A percentile compares a stretch with the other conserved stretches of the same genome.
Evolutionary conservation across 2,888 invertebrate species (phyloP).

Genomic region (Cataglyphis albicans): DNA sequence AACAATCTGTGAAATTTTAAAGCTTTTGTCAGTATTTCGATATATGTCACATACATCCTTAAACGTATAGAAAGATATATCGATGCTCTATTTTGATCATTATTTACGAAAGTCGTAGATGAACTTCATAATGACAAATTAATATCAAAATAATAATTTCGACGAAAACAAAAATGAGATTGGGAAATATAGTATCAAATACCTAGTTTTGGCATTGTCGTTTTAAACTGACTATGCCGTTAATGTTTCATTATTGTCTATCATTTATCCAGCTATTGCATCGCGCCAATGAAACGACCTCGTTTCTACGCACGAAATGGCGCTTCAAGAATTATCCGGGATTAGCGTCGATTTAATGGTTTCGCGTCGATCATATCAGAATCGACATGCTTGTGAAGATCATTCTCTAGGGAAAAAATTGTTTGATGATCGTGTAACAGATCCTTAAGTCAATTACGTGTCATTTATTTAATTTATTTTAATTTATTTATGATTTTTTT

Average conservation of each 20-base stretch:
- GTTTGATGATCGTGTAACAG: not conserved
- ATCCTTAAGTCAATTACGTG: not conserved
- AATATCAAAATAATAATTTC: conserved; percentile 71
- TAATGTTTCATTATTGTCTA: conserved; percentile 81
- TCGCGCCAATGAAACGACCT: conserved; percentile 77
- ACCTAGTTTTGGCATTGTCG: conserved; percentile 75
- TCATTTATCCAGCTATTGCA: conserved; percentile 77
- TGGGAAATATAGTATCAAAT: conserved; percentile 74
- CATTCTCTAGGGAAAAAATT: not conserved
- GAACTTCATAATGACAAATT: conserved; percentile 66
- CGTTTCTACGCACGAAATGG: conserved; percentile 63
- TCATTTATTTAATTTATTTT: not conserved
- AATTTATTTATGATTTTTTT: not conserved
- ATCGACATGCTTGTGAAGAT: conserved; percentile 34
- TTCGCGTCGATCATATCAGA: conserved; percentile 66
- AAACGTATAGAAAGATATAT: not conserved
- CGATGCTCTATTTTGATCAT: conserved; percentile 30
- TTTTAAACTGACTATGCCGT: conserved; percentile 78
- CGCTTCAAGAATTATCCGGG: conserved; percentile 72
- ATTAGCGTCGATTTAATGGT: conserved; percentile 73
- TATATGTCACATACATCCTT: too few species aligned
- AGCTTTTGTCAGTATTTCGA: too few species aligned
- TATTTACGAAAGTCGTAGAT: conserved; percentile 65
- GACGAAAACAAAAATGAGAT: conserved; percentile 67
- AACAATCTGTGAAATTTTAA: too few species aligned